Conservation (phyloP, 1,140 invertebrate species). For the Lethrus apterus region DNA sequence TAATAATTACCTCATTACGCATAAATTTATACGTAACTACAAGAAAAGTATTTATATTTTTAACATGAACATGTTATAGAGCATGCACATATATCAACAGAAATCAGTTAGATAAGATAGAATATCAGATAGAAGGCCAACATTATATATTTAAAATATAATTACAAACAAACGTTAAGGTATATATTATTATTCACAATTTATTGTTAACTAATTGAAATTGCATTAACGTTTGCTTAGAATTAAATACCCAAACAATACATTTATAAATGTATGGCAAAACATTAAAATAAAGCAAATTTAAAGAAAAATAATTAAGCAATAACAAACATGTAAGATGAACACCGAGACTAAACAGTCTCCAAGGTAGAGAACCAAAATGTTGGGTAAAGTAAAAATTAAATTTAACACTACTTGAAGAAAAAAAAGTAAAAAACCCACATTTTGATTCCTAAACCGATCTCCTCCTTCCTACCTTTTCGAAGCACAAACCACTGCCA, state of each 20-base stretch:
- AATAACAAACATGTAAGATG: conserved; percentile 25
- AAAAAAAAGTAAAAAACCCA: conserved; percentile 7
- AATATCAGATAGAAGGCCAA: conserved; percentile 41
- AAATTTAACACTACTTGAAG: neutral
- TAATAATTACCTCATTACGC: conserved; percentile 17
- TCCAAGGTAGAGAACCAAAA: conserved; percentile 31
- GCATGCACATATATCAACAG: conserved; percentile 33
- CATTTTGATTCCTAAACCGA: conserved; percentile 33
- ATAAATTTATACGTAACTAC: conserved; percentile 27
- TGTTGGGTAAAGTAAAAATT: too few relatives aligned
- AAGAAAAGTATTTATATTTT: conserved; percentile 24
- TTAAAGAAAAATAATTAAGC: conserved; percentile 22
- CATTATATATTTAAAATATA: conserved; percentile 27
- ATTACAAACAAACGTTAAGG: conserved; percentile 28
- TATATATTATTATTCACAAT: conserved; percentile 4
- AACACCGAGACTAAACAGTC: conserved; percentile 37
- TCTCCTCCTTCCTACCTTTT: conserved; percentile 38
- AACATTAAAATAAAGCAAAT: conserved; percentile 25
- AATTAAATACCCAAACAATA: conserved; percentile 14
- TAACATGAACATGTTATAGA: conserved; percentile 21
- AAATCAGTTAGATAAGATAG: conserved; percentile 27
- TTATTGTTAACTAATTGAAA: conserved; percentile 1
- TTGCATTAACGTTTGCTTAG: conserved; percentile 12
- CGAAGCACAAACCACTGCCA: conserved; percentile 3
- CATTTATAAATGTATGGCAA: conserved; percentile 35